A percentile compares a stretch with the other conserved stretches of the same genome.
Evolutionary conservation across 2,888 invertebrate species (phyloP).

Genomic region (Slavum lentiscoides): DNA sequence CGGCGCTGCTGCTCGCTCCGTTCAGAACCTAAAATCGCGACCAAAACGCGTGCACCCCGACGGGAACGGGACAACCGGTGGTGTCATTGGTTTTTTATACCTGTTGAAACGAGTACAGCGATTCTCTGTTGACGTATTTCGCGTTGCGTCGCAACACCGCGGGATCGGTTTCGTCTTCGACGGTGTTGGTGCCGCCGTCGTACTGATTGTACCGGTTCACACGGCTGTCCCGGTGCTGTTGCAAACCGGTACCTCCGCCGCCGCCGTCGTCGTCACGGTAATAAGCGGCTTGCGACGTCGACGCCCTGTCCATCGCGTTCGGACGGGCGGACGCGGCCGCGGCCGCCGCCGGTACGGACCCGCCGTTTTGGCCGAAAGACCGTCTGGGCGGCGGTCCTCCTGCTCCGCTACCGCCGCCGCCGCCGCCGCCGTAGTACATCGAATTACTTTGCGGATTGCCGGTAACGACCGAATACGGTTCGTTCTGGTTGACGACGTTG

Average conservation of each 20-base stretch:
- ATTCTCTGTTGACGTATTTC: slow-evolving; percentile 63
- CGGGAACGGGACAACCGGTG: too few species aligned
- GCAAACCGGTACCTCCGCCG: not conserved
- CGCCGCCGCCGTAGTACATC: slow-evolving; percentile 56
- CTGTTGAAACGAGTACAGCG: slow-evolving; percentile 61
- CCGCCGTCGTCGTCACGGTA: not conserved
- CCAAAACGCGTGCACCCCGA: too few species aligned
- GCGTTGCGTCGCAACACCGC: slow-evolving; percentile 62
- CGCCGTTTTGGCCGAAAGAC: slow-evolving; percentile 15
- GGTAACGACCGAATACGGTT: not conserved
- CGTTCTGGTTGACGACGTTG: not conserved
- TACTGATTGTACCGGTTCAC: slow-evolving; percentile 55
- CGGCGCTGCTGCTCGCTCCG: too few species aligned
- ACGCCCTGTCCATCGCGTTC: not conserved
- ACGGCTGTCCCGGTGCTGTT: not conserved
- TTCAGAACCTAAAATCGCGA: too few species aligned
- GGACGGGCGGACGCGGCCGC: not conserved
- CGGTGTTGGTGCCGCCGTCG: not conserved
- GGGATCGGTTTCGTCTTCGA: slow-evolving; percentile 57
- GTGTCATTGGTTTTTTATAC: too few species aligned
- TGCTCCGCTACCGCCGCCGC: not conserved
- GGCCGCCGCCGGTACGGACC: not conserved
- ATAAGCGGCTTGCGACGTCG: not conserved
- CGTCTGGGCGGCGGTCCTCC: not conserved
- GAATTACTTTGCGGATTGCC: slow-evolving; percentile 63